These are phyloP conservation scores for Gymnodraco acuticeps DNA, from an alignment of 2,797 vertebrate genomes.

Conservation along the genomic window DNA sequence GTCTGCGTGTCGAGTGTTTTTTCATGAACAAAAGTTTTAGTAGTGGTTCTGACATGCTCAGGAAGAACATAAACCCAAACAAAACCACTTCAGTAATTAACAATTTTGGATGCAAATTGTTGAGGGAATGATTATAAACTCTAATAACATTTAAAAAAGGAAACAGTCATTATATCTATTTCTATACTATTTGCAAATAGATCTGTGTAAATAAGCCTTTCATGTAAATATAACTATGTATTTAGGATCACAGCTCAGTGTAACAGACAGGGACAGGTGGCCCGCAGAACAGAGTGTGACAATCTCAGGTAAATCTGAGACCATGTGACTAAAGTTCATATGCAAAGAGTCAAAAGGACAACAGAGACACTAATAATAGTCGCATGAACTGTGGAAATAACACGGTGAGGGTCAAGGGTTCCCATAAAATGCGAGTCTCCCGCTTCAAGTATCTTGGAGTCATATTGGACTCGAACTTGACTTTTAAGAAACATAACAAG, in stretches of 20 bases:
- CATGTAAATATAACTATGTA: neutral
- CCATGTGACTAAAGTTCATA: neutral
- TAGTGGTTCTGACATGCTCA: neutral
- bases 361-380: conserved; percentile 25
- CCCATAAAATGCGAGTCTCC: too few species aligned
- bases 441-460: too few species aligned
- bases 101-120: too few species aligned
- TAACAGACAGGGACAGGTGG: conserved; percentile 27
- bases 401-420: neutral
- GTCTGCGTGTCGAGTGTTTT: neutral
- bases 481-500: too few species aligned
- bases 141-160: too few species aligned
- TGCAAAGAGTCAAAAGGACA: neutral
- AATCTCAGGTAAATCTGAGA: conserved; percentile 18
- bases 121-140: too few species aligned
- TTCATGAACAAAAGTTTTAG: neutral
- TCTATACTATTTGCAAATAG: neutral
- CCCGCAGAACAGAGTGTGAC: neutral
- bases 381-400: conserved; percentile 4
- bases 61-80: neutral
- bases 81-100: too few species aligned
- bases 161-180: neutral
- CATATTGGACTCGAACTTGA: too few species aligned
- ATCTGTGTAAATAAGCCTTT: neutral
- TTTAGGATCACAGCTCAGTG: neutral